phyloP scores from a whole-genome alignment of 2,113 vertebrate genomes.

The Tachysurus fulvidraco region DNA sequence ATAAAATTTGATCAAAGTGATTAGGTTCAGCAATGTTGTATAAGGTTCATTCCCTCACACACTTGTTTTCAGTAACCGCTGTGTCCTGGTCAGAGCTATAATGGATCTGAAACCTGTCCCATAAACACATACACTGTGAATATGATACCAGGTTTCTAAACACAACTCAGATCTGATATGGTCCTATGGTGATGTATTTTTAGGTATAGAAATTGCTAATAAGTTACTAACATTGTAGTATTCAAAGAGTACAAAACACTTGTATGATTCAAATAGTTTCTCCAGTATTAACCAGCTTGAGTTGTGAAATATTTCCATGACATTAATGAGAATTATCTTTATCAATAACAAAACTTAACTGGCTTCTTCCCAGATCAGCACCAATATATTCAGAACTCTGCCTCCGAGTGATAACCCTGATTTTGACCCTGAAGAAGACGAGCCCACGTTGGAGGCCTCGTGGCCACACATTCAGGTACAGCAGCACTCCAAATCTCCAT shows the following conservation, averaged over 20 bases:
- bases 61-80: neutral
- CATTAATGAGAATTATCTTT: neutral
- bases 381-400: conserved; percentile 95
- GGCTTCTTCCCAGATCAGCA: conserved; percentile 81
- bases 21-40: neutral
- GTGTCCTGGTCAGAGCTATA: neutral
- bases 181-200: neutral
- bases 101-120: neutral
- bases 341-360: neutral
- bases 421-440: conserved; percentile 98
- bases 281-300: neutral
- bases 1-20: too few species aligned
- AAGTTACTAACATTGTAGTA: neutral
- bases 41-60: neutral
- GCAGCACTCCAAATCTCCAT: neutral
- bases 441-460: conserved; percentile 93
- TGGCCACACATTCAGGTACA: conserved; percentile 97
- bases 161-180: neutral
- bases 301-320: neutral
- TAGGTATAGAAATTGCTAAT: neutral
- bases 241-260: neutral
- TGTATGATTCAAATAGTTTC: neutral
- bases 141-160: neutral
- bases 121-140: neutral
- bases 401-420: conserved; percentile 97